Percentiles rank a stretch among this genome's conserved stretches.
These are phyloP conservation scores for Tiphia femorata DNA, from an alignment of 2,888 invertebrate genomes.

Conservation along the genomic window DNA sequence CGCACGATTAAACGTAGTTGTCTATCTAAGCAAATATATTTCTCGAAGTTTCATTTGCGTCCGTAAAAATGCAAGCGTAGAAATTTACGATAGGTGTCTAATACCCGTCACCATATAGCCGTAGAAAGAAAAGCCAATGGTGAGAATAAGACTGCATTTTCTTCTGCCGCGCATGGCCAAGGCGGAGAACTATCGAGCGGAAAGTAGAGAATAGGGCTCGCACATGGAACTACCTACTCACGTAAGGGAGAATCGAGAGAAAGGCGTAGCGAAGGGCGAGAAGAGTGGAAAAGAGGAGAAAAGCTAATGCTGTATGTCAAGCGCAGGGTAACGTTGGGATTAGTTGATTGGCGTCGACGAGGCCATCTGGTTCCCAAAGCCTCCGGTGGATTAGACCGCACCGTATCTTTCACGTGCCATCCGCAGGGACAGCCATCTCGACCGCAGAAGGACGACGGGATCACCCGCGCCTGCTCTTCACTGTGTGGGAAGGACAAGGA, in stretches of 20 bases:
- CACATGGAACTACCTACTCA: no score
- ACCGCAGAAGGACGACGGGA: conserved; percentile 23
- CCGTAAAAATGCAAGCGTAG: no score
- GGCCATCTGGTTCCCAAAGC: conserved; percentile 52
- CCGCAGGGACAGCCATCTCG: conserved; percentile 29
- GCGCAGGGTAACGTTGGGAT: conserved; percentile 49
- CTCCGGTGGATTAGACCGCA: conserved; percentile 46
- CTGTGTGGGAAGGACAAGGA: conserved; percentile 15
- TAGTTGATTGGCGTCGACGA: conserved; percentile 58
- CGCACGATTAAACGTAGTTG: no score
- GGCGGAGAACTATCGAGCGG: neutral
- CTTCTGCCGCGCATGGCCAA: no score
- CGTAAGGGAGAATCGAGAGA: no score
- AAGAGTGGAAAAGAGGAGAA: conserved; percentile 24
- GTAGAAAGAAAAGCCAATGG: no score
- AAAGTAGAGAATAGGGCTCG: neutral
- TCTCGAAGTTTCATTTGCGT: no score
- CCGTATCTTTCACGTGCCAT: conserved; percentile 50
- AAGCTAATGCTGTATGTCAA: conserved; percentile 43
- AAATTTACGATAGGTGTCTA: no score
- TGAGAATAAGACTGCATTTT: neutral
- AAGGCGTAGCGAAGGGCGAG: conserved; percentile 9
- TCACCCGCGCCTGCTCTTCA: conserved; percentile 17
- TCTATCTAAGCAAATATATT: no score
- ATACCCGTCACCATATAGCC: no score